phyloP scores from a whole-genome alignment of 2,113 vertebrate genomes.

The Takifugu bimaculatus region DNA sequence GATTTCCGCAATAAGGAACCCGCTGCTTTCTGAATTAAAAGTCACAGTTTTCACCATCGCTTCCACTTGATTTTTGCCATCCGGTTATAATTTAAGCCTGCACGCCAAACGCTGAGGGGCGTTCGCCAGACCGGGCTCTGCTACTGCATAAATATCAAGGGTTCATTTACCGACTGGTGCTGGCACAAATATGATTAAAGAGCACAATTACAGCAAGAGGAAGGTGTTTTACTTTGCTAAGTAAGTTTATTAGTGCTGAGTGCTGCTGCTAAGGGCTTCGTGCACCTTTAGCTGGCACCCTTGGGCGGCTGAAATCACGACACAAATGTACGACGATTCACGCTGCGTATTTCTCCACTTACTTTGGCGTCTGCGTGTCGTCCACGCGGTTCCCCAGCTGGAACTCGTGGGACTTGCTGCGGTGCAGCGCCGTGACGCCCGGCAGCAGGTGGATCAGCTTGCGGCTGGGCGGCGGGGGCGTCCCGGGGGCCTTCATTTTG shows the following conservation, averaged over 20 bases:
- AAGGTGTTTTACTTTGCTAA: no score
- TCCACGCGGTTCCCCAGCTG: slow-evolving; percentile 92
- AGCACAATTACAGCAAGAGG: neutral
- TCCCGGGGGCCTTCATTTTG: slow-evolving; percentile 92
- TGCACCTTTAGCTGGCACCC: no score
- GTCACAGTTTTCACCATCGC: no score
- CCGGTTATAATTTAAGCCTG: neutral
- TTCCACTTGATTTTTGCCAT: neutral
- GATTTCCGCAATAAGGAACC: slow-evolving; percentile 2
- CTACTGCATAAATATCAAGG: no score
- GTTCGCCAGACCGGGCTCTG: no score
- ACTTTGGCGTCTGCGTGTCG: slow-evolving; percentile 91
- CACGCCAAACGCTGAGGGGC: no score
- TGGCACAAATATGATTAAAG: neutral
- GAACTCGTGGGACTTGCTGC: slow-evolving; percentile 98
- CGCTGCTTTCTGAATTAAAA: no score
- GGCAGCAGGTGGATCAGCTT: slow-evolving; percentile 96
- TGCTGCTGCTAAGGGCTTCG: no score
- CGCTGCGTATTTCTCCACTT: slow-evolving; percentile 59
- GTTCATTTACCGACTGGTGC: neutral
- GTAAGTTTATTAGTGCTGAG: neutral
- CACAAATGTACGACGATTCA: no score
- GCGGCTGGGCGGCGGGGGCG: slow-evolving; percentile 87
- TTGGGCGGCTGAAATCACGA: neutral
- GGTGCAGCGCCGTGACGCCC: slow-evolving; percentile 89